Base-by-base conservation (phyloP, 2,888 invertebrate genomes). In the Sarcophaga subvicina region DNA sequence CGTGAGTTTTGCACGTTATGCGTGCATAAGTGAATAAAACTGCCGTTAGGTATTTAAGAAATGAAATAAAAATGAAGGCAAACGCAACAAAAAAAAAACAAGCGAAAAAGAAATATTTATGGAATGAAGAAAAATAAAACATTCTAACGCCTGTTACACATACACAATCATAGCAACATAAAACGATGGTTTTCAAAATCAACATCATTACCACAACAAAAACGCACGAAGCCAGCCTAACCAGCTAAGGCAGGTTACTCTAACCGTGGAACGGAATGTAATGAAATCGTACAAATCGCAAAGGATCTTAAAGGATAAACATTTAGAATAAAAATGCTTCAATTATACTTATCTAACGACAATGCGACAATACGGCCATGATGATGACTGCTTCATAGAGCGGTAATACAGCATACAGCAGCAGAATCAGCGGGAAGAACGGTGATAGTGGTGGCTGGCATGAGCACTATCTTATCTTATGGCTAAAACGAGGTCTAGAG, bases 1-100 rank as follows among this genome's bases (percentile, higher is more conserved):
- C 92, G 91, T 92, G 92, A 91, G 92, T 90, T 92, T 91, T 91
- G 91, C 91, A 90, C 90, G 90, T 92, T 92, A 92, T 91, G 91
- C 90, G 90, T 90, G 90, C 89, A 90, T 92, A 92, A 92, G 92
- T 92, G 92, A 92, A 92, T 92, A 92, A 91, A 92, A 92, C 89
- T 91, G 91, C 91, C 92, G 90, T 90, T 91, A 92, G 91, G 92
- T 90, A 91, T 91, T 92, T 91, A 90, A 89, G 89, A 89, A 89
- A 88, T 82, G 77, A 89, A 86, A 80, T 87, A 84, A 84, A 87
- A 78, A 81, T 70, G 62, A 72, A 72, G 63, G 71, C 49, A 77
- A 66, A 84, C 37, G 27, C n/a, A 67, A 67, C 17, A 63, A 11
- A 64, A 64, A 64, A 49, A 49, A 49, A 37, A 37, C 37, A 37